Conservation (phyloP, 2,888 invertebrate genomes). For the Biston stratarius region DNA sequence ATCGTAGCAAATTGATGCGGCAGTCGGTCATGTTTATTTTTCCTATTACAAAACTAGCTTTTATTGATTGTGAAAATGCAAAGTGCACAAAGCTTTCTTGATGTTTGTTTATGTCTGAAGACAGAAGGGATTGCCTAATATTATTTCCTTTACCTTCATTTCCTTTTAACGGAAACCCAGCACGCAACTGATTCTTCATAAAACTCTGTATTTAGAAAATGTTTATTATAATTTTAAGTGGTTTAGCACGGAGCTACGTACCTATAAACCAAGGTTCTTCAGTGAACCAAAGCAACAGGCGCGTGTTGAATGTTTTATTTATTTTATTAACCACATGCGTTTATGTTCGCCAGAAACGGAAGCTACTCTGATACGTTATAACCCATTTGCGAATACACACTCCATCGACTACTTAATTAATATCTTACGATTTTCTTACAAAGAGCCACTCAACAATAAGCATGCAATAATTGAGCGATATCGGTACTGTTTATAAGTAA, state of each 20-base stretch:
- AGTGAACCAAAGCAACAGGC: conserved; percentile 60
- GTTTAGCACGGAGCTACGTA: conserved; percentile 59
- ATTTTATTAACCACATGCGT: conserved; percentile 71
- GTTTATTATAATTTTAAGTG: conserved; percentile 66
- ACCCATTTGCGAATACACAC: conserved; percentile 54
- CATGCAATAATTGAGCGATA: background rate
- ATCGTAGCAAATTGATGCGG: conserved; percentile 27
- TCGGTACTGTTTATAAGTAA: background rate
- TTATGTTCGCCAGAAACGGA: conserved; percentile 63
- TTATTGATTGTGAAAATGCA: conserved; percentile 34
- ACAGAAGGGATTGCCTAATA: conserved; percentile 18
- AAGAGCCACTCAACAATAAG: conserved; percentile 5
- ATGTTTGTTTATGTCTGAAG: conserved; percentile 26
- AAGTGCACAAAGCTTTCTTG: conserved; percentile 12
- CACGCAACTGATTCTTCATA: conserved; percentile 41
- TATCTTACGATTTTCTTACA: conserved; percentile 7
- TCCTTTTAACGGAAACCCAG: conserved; percentile 36
- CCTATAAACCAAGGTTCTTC: conserved; percentile 67
- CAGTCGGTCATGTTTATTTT: conserved; percentile 42
- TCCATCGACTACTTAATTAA: conserved; percentile 42
- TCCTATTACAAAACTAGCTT: conserved; percentile 34
- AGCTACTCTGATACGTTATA: conserved; percentile 59
- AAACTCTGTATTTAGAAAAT: conserved; percentile 53
- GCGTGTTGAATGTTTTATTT: conserved; percentile 73
- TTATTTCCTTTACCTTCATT: conserved; percentile 32